Evolutionary conservation across 2,113 vertebrate genomes (phyloP).

Genomic region (Tupaia tana): DNA sequence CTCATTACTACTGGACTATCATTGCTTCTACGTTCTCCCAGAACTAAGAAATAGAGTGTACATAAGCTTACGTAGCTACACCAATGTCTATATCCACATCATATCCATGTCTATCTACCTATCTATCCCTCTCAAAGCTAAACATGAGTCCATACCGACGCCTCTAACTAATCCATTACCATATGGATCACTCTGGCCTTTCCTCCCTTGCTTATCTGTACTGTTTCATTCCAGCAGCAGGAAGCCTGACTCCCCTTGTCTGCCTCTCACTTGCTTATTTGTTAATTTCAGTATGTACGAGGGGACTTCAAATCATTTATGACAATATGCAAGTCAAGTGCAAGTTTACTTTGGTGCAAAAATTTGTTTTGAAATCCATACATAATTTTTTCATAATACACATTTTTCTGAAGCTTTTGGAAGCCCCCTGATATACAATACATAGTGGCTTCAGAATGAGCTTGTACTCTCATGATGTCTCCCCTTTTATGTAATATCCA

Average conservation of each 20-base stretch:
- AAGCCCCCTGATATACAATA: no score
- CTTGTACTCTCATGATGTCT: not conserved
- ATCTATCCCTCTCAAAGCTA: not conserved
- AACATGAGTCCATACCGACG: not conserved
- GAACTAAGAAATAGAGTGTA: not conserved
- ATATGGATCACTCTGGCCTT: not conserved
- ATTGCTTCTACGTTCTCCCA: not conserved
- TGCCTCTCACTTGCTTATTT: not conserved
- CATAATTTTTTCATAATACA: no score
- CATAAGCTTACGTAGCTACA: not conserved
- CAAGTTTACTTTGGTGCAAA: no score
- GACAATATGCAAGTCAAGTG: no score
- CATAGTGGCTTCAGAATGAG: not conserved
- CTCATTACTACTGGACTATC: not conserved
- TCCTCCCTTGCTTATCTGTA: not conserved
- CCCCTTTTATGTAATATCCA: not conserved
- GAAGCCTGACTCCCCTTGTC: not conserved
- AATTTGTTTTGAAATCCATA: no score
- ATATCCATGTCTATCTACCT: fast-evolving
- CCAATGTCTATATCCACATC: fast-evolving
- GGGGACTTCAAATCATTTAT: no score
- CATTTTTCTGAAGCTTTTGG: no score
- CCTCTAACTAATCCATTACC: not conserved
- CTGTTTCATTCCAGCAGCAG: not conserved
- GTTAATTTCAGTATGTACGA: not conserved